phyloP scores from a whole-genome alignment of 2,888 invertebrate species.

The Sinodicranocentrus sp. region DNA sequence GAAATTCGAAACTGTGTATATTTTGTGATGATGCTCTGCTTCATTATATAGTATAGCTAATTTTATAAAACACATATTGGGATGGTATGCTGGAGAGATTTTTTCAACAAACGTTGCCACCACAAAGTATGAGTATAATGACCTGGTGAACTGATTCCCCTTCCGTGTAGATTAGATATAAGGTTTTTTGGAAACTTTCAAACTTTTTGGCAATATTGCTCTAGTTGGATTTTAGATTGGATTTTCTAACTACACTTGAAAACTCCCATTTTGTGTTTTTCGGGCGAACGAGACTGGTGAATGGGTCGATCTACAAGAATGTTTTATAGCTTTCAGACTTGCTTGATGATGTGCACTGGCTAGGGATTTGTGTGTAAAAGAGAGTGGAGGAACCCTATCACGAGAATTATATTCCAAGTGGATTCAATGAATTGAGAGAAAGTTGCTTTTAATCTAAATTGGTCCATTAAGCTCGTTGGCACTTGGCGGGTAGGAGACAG shows the following conservation, averaged over 20 bases:
- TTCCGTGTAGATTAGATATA: neutral
- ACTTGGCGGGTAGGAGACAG: constrained; percentile 68
- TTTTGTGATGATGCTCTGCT: too few relatives aligned
- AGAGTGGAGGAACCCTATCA: neutral
- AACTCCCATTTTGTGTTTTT: constrained; percentile 19
- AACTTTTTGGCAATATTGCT: constrained; percentile 51
- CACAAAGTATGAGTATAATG: neutral
- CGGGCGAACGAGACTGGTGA: constrained; percentile 21
- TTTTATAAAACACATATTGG: too few relatives aligned
- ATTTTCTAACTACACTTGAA: constrained; percentile 52
- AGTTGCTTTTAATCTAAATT: constrained; percentile 72
- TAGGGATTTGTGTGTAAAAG: neutral
- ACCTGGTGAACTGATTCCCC: neutral
- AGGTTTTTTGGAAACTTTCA: neutral
- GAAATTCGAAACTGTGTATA: too few relatives aligned
- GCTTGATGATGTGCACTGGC: constrained; percentile 14
- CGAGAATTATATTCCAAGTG: constrained; percentile 19
- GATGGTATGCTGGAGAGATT: too few relatives aligned
- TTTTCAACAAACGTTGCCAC: too few relatives aligned
- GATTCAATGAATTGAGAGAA: constrained; percentile 64
- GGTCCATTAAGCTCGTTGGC: constrained; percentile 71
- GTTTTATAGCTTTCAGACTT: constrained; percentile 23
- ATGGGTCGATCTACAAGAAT: constrained; percentile 17
- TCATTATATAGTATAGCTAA: too few relatives aligned
- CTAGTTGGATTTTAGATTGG: constrained; percentile 58